Evolutionary conservation across 2,888 invertebrate species (phyloP).

Genomic region (Ormyrus labotus): DNA sequence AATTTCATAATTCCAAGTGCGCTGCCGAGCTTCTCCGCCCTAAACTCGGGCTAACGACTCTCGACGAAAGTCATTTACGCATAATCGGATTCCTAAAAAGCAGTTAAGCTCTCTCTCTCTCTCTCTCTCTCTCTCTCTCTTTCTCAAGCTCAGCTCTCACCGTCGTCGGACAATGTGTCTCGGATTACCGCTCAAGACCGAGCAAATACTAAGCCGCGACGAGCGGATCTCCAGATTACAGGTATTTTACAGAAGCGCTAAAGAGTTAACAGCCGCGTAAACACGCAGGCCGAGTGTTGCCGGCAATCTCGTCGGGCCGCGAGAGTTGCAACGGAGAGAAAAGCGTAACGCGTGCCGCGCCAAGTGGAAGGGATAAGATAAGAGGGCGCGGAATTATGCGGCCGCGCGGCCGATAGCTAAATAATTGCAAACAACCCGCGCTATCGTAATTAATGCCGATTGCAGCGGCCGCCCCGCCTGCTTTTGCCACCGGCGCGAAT

Average conservation of each 20-base stretch:
- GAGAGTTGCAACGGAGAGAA: no score
- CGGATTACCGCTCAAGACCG: no score
- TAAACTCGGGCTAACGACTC: slow-evolving; percentile 5
- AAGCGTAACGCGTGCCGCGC: not conserved
- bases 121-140: not conserved
- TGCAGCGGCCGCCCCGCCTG: slow-evolving; percentile 52
- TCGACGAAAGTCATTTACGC: slow-evolving; percentile 32
- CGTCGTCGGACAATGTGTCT: no score
- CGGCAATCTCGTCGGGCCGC: no score
- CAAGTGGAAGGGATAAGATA: slow-evolving; percentile 63
- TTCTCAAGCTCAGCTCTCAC: not conserved
- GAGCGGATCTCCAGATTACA: no score
- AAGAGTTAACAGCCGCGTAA: not conserved
- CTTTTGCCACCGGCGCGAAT: slow-evolving; percentile 15
- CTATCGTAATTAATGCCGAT: slow-evolving; percentile 72
- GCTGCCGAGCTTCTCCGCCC: slow-evolving; percentile 11
- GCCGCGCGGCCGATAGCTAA: slow-evolving; percentile 56
- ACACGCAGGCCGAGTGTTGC: not conserved
- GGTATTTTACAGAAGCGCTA: not conserved
- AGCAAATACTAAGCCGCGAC: no score
- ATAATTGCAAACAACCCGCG: slow-evolving; percentile 67
- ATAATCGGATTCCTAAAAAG: slow-evolving; percentile 34
- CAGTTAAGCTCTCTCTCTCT: not conserved
- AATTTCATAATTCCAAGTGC: slow-evolving; percentile 58
- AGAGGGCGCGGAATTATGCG: slow-evolving; percentile 61